Evolutionary conservation across 2,113 vertebrate species (phyloP).

Genomic region (Bos indicus): DNA sequence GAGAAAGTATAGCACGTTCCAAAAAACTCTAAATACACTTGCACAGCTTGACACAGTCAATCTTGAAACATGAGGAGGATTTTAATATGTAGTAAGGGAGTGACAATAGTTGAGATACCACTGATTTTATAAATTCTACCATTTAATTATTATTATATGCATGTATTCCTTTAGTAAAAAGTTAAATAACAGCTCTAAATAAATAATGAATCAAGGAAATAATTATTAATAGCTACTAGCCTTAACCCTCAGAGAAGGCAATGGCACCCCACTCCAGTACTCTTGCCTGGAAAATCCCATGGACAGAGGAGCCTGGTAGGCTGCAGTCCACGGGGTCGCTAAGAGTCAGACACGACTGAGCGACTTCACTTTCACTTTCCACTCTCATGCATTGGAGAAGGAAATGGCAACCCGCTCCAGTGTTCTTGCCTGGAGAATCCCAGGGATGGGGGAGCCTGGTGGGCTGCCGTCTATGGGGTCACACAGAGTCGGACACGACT

Average conservation of each 20-base stretch:
- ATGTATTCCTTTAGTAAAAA: neutral
- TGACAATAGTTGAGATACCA: neutral
- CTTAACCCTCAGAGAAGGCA: neutral
- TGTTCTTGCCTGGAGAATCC: no score
- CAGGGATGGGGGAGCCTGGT: no score
- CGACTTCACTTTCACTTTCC: no score
- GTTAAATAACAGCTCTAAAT: neutral
- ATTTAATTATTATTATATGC: neutral
- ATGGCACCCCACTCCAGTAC: no score
- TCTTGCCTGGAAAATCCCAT: no score
- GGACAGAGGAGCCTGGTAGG: no score
- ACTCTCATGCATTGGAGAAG: no score
- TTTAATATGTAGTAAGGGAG: neutral
- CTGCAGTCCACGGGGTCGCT: no score
- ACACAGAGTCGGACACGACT: no score
- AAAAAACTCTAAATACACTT: neutral
- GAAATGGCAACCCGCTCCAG: no score
- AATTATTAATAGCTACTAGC: neutral
- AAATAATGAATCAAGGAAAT: neutral
- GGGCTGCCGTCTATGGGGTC: no score
- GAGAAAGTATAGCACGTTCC: neutral
- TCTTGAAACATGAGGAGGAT: neutral
- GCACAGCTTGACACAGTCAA: neutral
- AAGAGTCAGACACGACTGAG: no score
- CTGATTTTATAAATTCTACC: neutral